A percentile compares a stretch with the other conserved stretches of the same genome.
Conservation (phyloP, 2,113 vertebrate species). For the Narcine bancroftii region DNA sequence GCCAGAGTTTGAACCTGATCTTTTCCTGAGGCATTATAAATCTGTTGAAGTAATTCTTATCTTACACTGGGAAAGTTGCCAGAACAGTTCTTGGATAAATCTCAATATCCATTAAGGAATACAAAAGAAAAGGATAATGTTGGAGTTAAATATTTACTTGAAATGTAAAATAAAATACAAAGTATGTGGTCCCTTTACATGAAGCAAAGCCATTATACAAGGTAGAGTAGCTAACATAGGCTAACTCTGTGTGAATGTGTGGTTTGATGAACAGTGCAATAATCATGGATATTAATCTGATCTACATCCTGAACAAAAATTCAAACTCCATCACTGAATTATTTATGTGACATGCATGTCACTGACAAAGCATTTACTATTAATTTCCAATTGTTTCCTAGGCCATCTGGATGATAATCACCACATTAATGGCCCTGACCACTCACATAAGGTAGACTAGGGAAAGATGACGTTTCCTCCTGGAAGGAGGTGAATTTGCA, state of each 20-base stretch:
- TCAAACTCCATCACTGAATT: not conserved
- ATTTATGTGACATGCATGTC: too few relatives aligned
- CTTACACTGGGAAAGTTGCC: not conserved
- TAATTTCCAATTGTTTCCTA: too few relatives aligned
- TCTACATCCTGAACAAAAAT: not conserved
- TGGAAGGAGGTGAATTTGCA: too few relatives aligned
- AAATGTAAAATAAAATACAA: not conserved
- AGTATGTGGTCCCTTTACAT: not conserved
- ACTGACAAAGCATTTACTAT: too few relatives aligned
- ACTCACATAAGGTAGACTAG: too few relatives aligned
- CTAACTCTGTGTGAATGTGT: not conserved
- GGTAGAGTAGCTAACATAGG: not conserved
- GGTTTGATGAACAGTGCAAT: not conserved
- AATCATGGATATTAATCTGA: not conserved
- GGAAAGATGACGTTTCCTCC: too few relatives aligned
- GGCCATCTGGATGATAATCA: too few relatives aligned
- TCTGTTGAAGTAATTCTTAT: conserved; percentile 7
- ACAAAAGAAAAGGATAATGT: not conserved
- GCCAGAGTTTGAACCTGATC: not conserved
- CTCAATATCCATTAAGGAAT: not conserved
- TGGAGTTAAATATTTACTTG: not conserved
- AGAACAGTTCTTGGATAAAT: not conserved
- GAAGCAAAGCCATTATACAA: not conserved
- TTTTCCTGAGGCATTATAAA: not conserved
- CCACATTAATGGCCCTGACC: too few relatives aligned